Conservation (phyloP, 2,113 vertebrate genomes). For the zebrafish (Danio rerio) region GRCz12tu NC_133179.1:11126001-11126500, state of each 20-base stretch:
- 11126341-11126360: conserved; percentile 5
- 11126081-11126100: conserved; percentile 12
- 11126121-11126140: not conserved
- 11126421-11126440: not conserved
- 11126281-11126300: conserved; percentile 53
- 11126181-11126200: not conserved
- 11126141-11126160: not conserved
- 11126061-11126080: not conserved
- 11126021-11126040: conserved; percentile 28
- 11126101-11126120: not conserved
- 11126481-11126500: conserved; percentile 6
- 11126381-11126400: conserved; percentile 52
- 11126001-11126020: conserved; percentile 34
- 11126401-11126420: conserved; percentile 16
- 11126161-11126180: conserved; percentile 17
- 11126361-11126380: conserved; percentile 27
- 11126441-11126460: not conserved
- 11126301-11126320: conserved; percentile 48
- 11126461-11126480: not conserved
- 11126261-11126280: conserved; percentile 4
- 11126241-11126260: not conserved
- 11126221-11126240: not conserved
- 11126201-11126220: not conserved
- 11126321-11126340: conserved; percentile 51
- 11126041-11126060: conserved; percentile 4